phyloP scores from a whole-genome alignment of 2,888 invertebrate species.

The Blastobasis adustella region DNA sequence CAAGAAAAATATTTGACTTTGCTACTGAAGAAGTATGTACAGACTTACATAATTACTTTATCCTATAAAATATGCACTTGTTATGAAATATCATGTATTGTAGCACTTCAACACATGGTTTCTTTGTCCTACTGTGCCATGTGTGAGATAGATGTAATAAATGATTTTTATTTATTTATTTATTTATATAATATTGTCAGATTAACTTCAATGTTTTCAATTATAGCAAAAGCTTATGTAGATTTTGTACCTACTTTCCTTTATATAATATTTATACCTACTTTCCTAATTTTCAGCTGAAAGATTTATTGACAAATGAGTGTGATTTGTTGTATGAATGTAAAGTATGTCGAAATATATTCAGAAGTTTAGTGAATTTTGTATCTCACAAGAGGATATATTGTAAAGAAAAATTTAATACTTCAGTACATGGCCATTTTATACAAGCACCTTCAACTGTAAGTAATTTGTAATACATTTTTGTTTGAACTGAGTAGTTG shows the following conservation, averaged over 20 bases:
- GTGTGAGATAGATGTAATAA: too few relatives aligned
- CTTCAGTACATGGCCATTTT: slow-evolving; percentile 58
- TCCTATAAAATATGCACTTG: not conserved
- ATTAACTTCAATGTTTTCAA: too few relatives aligned
- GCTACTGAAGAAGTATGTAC: slow-evolving; percentile 83
- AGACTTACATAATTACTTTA: not conserved
- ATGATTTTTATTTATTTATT: too few relatives aligned
- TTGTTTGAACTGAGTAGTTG: slow-evolving; percentile 1
- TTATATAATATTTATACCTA: too few relatives aligned
- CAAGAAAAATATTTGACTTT: slow-evolving; percentile 81
- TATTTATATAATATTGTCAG: too few relatives aligned
- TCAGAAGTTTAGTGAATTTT: slow-evolving; percentile 90
- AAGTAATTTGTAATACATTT: slow-evolving; percentile 26
- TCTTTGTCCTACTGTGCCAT: too few relatives aligned
- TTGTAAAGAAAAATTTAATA: slow-evolving; percentile 77
- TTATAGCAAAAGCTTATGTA: too few relatives aligned
- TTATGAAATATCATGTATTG: not conserved
- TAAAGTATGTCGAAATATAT: slow-evolving; percentile 88
- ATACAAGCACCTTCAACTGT: slow-evolving; percentile 58
- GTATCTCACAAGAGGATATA: slow-evolving; percentile 91
- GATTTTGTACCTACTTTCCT: too few relatives aligned
- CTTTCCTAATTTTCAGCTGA: slow-evolving; percentile 72
- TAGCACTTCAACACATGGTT: too few relatives aligned
- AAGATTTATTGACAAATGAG: slow-evolving; percentile 84
- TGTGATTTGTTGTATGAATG: slow-evolving; percentile 94